Evolutionary conservation across 2,113 vertebrate genomes (phyloP).

Genomic region (Hydrochoerus hydrochaeris): DNA sequence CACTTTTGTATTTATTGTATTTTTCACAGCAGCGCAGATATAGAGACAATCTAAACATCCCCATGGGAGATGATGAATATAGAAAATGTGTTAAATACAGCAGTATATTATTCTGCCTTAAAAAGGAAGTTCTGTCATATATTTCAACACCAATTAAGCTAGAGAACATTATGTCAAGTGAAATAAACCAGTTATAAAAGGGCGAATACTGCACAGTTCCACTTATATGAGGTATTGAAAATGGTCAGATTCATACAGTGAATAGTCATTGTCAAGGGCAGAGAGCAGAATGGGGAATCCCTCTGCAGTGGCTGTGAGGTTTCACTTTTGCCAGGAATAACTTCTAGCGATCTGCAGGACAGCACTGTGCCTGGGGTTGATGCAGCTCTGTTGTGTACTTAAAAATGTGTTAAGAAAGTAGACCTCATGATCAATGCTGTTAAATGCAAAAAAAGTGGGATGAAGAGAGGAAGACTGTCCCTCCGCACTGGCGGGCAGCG

Average conservation of each 20-base stretch:
- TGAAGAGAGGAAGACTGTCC: not conserved
- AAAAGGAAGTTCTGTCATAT: not conserved
- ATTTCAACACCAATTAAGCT: not conserved
- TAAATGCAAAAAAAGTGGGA: not conserved
- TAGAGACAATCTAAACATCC: not conserved
- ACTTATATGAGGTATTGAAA: not conserved
- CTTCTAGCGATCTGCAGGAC: not conserved
- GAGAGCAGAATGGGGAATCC: too few species aligned
- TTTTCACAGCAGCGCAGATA: not conserved
- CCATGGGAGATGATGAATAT: not conserved
- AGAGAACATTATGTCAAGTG: not conserved
- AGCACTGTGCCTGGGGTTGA: accelerated
- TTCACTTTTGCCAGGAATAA: not conserved
- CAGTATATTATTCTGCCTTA: not conserved
- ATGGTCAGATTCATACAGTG: not conserved
- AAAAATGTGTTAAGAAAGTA: not conserved
- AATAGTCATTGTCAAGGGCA: too few species aligned
- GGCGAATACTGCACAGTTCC: not conserved
- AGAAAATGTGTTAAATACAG: not conserved
- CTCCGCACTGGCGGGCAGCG: accelerated
- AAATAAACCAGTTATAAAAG: not conserved
- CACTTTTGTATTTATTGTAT: not conserved
- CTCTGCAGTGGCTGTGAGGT: too few species aligned
- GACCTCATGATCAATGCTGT: not conserved
- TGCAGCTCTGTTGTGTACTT: not conserved